Evolutionary conservation across 2,797 vertebrate species (phyloP).

Genomic region (Sarcoramphus papa): DNA sequence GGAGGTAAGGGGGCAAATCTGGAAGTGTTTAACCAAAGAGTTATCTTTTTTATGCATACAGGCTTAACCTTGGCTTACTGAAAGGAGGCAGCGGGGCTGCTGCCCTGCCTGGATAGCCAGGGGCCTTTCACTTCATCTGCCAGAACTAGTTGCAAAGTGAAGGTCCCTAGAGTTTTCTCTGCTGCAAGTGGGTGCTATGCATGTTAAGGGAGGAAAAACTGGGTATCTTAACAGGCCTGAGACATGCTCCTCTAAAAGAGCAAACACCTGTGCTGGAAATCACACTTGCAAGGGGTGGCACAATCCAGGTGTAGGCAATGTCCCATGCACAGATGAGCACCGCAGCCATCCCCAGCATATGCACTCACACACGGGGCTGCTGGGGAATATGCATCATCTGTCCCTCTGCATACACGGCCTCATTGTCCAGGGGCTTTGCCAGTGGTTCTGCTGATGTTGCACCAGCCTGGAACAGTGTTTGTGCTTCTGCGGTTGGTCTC

Average conservation of each 20-base stretch:
- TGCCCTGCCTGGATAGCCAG: not conserved
- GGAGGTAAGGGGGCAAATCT: not conserved
- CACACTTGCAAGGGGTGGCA: not conserved
- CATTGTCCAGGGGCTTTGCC: not conserved
- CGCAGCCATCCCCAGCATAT: accelerated
- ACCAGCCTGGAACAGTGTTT: not conserved
- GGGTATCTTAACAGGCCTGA: not conserved
- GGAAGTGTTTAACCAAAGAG: not conserved
- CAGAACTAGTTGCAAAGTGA: not conserved
- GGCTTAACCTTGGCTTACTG: not conserved
- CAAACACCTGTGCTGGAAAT: not conserved
- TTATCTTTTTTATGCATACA: not conserved
- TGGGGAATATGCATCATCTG: not conserved
- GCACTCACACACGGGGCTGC: accelerated
- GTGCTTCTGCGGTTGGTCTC: not conserved
- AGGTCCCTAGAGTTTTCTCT: not conserved
- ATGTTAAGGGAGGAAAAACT: not conserved
- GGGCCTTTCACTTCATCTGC: not conserved
- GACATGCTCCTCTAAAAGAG: not conserved
- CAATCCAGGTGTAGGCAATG: not conserved
- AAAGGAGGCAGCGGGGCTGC: not conserved
- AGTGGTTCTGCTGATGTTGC: not conserved
- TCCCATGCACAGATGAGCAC: not conserved
- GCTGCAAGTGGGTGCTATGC: not conserved
- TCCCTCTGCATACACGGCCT: accelerated